These are phyloP conservation scores for Sinella curviseta DNA, from an alignment of 1,140 invertebrate species.

Conservation along the genomic window DNA sequence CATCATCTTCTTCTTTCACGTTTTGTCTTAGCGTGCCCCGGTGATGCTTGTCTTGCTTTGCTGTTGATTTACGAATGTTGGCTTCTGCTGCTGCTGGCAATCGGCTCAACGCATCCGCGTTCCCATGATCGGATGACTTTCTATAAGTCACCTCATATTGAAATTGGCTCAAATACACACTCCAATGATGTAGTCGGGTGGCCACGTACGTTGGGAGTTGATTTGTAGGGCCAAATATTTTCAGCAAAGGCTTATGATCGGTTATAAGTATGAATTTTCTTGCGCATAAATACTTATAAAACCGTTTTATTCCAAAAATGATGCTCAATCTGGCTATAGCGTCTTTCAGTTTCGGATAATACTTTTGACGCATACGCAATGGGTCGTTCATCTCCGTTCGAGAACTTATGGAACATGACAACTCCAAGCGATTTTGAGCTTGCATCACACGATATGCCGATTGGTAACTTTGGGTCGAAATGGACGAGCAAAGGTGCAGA, in stretches of 20 bases:
- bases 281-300: slow-evolving; percentile 59
- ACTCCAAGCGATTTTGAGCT: slow-evolving; percentile 55
- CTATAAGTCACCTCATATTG: too few relatives aligned
- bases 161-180: too few relatives aligned
- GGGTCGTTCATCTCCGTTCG: slow-evolving; percentile 54
- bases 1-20: background rate
- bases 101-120: slow-evolving; percentile 53
- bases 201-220: slow-evolving; percentile 52
- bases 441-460: slow-evolving; percentile 57
- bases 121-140: too few relatives aligned
- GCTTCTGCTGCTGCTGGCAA: slow-evolving; percentile 52
- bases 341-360: slow-evolving; percentile 56
- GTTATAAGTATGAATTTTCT: slow-evolving; percentile 55
- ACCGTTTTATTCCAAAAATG: slow-evolving; percentile 57
- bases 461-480: slow-evolving; percentile 56
- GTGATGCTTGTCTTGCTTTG: slow-evolving; percentile 47
- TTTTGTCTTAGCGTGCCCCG: slow-evolving; percentile 35
- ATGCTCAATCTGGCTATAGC: slow-evolving; percentile 60
- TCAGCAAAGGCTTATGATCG: slow-evolving; percentile 57
- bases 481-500: slow-evolving; percentile 51
- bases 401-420: slow-evolving; percentile 54
- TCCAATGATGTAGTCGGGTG: too few relatives aligned
- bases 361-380: slow-evolving; percentile 58
- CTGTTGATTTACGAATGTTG: slow-evolving; percentile 50
- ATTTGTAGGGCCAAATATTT: slow-evolving; percentile 53